Evolutionary conservation across 2,797 vertebrate species (phyloP).

Genomic region (Mormyrops boulengeri): DNA sequence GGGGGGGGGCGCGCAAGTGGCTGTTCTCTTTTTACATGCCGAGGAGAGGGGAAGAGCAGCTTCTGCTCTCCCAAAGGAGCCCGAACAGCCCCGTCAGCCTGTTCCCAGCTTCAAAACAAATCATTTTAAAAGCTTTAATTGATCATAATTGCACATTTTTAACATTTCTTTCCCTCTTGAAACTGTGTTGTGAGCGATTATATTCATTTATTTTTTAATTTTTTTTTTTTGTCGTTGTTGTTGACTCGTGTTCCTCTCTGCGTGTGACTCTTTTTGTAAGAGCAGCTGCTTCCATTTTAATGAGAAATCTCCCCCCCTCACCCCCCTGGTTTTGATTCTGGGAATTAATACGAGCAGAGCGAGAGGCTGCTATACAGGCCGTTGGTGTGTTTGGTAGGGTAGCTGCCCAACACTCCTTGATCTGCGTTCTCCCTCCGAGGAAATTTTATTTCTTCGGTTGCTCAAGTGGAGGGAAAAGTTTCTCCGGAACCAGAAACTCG

Average conservation of each 20-base stretch:
- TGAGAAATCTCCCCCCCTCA: conserved; percentile 17
- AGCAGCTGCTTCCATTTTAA: conserved; percentile 24
- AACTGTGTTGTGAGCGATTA: conserved; percentile 21
- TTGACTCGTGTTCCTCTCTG: conserved; percentile 25
- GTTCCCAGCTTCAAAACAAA: conserved; percentile 32
- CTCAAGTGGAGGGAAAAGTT: conserved; percentile 6
- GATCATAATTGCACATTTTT: conserved; percentile 29
- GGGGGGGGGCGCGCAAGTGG: neutral
- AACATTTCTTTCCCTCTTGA: conserved; percentile 27
- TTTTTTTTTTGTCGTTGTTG: conserved; percentile 15
- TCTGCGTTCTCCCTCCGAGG: neutral
- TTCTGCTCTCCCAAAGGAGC: conserved; percentile 18
- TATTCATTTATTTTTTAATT: conserved; percentile 10
- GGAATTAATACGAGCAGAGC: conserved; percentile 16
- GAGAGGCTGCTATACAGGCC: neutral
- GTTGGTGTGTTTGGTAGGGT: neutral
- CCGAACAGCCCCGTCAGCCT: conserved; percentile 17
- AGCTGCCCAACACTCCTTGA: neutral
- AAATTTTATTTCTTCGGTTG: neutral
- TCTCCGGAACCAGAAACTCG: neutral
- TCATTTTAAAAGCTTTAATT: conserved; percentile 31
- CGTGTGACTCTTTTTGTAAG: conserved; percentile 20
- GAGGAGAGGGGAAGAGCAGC: neutral
- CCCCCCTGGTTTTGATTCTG: conserved; percentile 7
- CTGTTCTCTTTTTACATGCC: conserved; percentile 7